phyloP scores from a whole-genome alignment of 2,888 invertebrate species.

The Seira ritae region DNA sequence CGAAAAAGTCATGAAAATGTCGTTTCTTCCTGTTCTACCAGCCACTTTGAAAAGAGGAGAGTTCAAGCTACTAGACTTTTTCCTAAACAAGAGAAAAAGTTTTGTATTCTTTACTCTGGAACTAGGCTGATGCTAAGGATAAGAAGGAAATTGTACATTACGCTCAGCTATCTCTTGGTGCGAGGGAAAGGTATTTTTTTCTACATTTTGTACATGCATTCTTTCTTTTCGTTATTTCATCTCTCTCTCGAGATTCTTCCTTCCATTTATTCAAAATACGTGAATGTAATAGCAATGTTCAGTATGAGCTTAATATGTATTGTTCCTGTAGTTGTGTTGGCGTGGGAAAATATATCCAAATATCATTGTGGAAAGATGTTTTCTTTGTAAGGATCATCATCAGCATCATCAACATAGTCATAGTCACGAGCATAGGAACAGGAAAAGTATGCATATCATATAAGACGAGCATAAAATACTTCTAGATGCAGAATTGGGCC shows the following conservation, averaged over 20 bases:
- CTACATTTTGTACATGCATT: slow-evolving; percentile 22
- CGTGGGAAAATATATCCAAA: slow-evolving; percentile 27
- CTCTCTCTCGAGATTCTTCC: slow-evolving; percentile 42
- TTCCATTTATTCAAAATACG: slow-evolving; percentile 55
- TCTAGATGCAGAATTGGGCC: background rate
- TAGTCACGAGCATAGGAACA: too few relatives aligned
- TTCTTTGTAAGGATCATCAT: background rate
- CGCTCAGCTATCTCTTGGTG: slow-evolving; percentile 8
- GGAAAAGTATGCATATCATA: too few relatives aligned
- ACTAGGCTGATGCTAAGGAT: too few relatives aligned
- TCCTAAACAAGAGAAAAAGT: background rate
- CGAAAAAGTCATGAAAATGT: background rate
- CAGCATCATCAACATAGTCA: background rate
- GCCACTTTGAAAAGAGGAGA: too few relatives aligned
- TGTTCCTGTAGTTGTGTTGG: background rate
- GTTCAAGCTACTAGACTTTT: background rate
- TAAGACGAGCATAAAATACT: too few relatives aligned
- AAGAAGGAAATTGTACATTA: slow-evolving; percentile 1
- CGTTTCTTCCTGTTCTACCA: background rate
- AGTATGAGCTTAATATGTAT: background rate
- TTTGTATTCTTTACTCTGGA: background rate
- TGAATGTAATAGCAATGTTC: slow-evolving; percentile 14
- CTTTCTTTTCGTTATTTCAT: slow-evolving; percentile 15
- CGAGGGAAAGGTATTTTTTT: slow-evolving; percentile 7
- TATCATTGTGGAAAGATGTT: slow-evolving; percentile 3